Evolutionary conservation across 1,140 invertebrate species (phyloP), one percentile per base, ranked within the genome.

Genomic region (Dinoponera quadriceps): DNA sequence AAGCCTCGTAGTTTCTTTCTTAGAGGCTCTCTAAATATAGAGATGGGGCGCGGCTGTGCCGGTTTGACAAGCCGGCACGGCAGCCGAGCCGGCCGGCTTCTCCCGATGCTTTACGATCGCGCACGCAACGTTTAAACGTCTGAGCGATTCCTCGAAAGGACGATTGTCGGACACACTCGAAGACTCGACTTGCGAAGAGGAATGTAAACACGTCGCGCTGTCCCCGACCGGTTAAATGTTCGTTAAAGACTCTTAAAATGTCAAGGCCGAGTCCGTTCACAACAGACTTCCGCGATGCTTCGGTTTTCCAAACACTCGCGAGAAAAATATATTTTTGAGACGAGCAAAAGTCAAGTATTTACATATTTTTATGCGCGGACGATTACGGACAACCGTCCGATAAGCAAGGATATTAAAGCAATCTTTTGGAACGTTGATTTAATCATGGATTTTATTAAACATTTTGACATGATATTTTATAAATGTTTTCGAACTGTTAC

Each of bases 21-120:
- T 59, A 84, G 55, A 22, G 14, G 49, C 49, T 66, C 49, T 73
- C 80, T 88, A 88, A 85, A 85, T 85, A 83, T 88, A 88, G 80
- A 59, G 49, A 0, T 55, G 27, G 38, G 82, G 85, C n/a, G 69
- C 62, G 78, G 80, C n/a, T 74, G 62, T 49, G 62, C 68, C 55
- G 74, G 69, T 85, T 88, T 88, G 86, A 85, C 86, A 88, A 85
- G 86, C 83, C 78, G 71, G 82, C 22, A 33, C 29, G 29, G 2
- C 5, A 33, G 16, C 59, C 20, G 44, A n/a, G 63, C 71, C 85
- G 80, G 80, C 72, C 69, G 73, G 82, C 65, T 57, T 73, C 13
- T 73, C 16, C 22, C 27, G 44, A 60, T 62, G 2, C 75, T 65
- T 73, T 25, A 22, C 38, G 38, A 16, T 20, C 25, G 18, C 5